A percentile compares a stretch with the other conserved stretches of the same genome.
Evolutionary conservation across 2,888 invertebrate genomes (phyloP).

Genomic region (Liodrosophila aerea): DNA sequence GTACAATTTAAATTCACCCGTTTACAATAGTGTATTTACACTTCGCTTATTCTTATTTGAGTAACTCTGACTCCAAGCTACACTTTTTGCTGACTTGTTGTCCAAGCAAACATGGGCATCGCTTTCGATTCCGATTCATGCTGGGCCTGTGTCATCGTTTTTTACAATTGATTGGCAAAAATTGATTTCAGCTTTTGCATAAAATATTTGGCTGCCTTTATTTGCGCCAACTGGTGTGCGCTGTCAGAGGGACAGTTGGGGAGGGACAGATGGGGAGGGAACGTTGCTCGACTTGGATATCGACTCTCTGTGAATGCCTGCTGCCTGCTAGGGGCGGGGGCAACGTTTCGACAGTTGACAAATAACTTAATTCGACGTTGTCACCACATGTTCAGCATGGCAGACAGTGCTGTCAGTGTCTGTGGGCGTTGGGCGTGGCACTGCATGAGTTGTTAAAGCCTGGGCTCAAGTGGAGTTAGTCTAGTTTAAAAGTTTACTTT

Average conservation of each 20-base stretch:
- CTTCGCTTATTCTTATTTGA: too few relatives aligned
- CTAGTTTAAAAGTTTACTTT: not conserved
- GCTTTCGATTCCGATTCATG: constrained; percentile 28
- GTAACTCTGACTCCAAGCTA: too few relatives aligned
- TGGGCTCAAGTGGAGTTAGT: constrained; percentile 4
- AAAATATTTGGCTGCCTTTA: constrained; percentile 66
- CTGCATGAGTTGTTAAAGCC: constrained; percentile 30
- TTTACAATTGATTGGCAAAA: constrained; percentile 74
- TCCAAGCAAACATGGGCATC: constrained; percentile 52
- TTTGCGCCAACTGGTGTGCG: constrained; percentile 61
- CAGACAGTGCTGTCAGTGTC: constrained; percentile 10
- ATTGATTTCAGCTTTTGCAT: constrained; percentile 74
- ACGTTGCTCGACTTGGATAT: constrained; percentile 6
- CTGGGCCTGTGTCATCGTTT: constrained; percentile 53
- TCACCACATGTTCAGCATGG: constrained; percentile 65
- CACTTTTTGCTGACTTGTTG: constrained; percentile 4
- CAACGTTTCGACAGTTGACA: constrained; percentile 66
- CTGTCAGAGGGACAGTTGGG: constrained; percentile 44
- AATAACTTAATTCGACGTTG: constrained; percentile 74
- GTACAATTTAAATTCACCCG: too few relatives aligned
- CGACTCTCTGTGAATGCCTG: constrained; percentile 3
- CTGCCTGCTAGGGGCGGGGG: constrained; percentile 21
- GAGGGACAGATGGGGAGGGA: constrained; percentile 44
- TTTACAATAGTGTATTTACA: too few relatives aligned
- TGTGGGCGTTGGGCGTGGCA: too few relatives aligned